These are phyloP conservation scores for Synergus itoensis DNA, from an alignment of 2,888 invertebrate genomes.

Conservation along the genomic window DNA sequence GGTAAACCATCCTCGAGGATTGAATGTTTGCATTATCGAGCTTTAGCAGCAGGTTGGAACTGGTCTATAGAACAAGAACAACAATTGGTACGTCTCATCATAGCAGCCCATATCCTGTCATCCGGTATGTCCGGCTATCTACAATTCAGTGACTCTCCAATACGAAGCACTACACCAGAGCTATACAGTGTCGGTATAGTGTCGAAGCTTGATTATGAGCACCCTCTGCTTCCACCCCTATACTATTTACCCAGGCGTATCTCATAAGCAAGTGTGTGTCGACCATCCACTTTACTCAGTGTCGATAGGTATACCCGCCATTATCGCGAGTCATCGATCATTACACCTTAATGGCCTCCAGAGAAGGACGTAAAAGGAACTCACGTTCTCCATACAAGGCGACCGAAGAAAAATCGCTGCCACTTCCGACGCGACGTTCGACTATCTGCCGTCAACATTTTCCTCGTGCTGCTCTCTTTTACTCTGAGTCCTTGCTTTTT, in stretches of 20 bases:
- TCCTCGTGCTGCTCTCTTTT: constrained; percentile 48
- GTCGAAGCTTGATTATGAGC: constrained; percentile 36
- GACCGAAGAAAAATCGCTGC: constrained; percentile 68
- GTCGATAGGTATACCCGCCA: constrained; percentile 49
- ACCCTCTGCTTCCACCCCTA: constrained; percentile 15
- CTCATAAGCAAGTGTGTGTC: constrained; percentile 31
- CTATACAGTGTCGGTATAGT: constrained; percentile 1
- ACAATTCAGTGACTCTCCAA: constrained; percentile 32
- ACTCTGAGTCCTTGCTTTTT: constrained; percentile 38
- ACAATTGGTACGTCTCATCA: constrained; percentile 36
- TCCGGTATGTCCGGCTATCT: constrained; percentile 27
- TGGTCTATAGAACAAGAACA: constrained; percentile 25
- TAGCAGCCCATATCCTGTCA: constrained; percentile 26
- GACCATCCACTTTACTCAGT: constrained; percentile 49
- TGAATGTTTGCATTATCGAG: constrained; percentile 21
- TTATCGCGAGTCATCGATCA: constrained; percentile 72
- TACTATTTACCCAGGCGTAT: constrained; percentile 35
- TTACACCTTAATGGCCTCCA: constrained; percentile 61
- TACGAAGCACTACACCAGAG: background rate
- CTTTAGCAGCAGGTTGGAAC: constrained; percentile 23
- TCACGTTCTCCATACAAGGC: constrained; percentile 57
- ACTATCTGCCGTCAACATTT: constrained; percentile 53
- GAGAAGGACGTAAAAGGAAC: constrained; percentile 51
- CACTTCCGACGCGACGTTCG: constrained; percentile 59
- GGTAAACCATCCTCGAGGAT: constrained; percentile 17